Percentiles rank a stretch among this genome's conserved stretches.
Evolutionary conservation across 2,797 vertebrate species (phyloP).

Genomic region (Sebastolobus alascanus): DNA sequence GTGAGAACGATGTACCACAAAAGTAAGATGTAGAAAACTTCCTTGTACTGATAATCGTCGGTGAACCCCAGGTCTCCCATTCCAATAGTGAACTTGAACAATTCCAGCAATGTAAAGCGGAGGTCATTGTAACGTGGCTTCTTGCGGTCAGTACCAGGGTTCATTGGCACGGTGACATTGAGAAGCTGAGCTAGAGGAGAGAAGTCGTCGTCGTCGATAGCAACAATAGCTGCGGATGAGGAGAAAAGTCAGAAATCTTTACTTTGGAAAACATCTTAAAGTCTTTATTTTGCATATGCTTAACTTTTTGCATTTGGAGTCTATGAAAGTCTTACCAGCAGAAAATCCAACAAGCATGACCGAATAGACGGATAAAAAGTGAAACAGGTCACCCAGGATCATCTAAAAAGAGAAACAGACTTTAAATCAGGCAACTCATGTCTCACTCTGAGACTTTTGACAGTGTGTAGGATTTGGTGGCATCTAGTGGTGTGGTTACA

Average conservation of each 20-base stretch:
- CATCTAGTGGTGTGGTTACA: too few species aligned
- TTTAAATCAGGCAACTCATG: background rate
- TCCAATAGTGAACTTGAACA: slow-evolving; percentile 97
- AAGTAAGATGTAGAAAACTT: slow-evolving; percentile 89
- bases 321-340: slow-evolving; percentile 80
- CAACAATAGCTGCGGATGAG: slow-evolving; percentile 54
- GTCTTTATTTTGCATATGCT: background rate
- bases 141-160: background rate
- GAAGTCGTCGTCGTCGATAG: slow-evolving; percentile 57
- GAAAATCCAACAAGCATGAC: slow-evolving; percentile 94
- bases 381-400: slow-evolving; percentile 90
- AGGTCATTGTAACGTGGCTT: slow-evolving; percentile 80
- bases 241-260: background rate
- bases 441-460: background rate
- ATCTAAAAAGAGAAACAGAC: slow-evolving; percentile 80
- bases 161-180: background rate
- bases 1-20: slow-evolving; percentile 91
- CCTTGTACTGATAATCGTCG: slow-evolving; percentile 85
- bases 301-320: background rate
- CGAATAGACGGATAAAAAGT: slow-evolving; percentile 89
- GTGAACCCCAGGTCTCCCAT: slow-evolving; percentile 94
- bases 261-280: background rate
- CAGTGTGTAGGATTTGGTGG: background rate
- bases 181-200: background rate
- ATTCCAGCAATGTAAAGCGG: slow-evolving; percentile 85